A percentile compares a stretch with the other conserved stretches of the same genome.
phyloP scores from a whole-genome alignment of 2,797 vertebrate genomes.

The Megaceryle alcyon region DNA sequence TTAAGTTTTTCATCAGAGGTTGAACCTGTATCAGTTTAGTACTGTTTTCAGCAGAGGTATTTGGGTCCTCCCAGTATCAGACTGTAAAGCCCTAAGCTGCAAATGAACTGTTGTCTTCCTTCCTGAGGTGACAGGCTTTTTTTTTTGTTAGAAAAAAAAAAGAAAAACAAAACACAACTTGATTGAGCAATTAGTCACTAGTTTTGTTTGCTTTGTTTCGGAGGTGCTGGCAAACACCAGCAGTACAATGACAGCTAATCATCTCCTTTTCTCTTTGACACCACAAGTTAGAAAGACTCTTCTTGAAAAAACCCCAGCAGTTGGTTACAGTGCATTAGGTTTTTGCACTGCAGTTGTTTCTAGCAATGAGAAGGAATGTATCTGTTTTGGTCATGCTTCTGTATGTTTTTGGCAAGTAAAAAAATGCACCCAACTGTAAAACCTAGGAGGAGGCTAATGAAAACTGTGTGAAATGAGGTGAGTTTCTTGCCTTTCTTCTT shows the following conservation, averaged over 20 bases:
- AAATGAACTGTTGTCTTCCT: conserved; percentile 54
- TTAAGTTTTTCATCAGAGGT: neutral
- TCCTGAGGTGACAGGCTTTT: conserved; percentile 44
- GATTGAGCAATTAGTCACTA: conserved; percentile 44
- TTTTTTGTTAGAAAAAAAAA: neutral
- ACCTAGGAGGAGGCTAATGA: neutral
- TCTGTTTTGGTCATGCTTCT: conserved; percentile 21
- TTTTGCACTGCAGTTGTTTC: neutral
- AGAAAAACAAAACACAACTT: neutral
- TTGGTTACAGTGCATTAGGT: neutral
- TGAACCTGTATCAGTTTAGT: neutral
- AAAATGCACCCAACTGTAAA: neutral
- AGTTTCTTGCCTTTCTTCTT: conserved; percentile 32
- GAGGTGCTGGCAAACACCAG: neutral
- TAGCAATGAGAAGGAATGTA: neutral
- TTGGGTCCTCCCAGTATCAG: conserved; percentile 4
- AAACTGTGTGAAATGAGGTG: conserved; percentile 9
- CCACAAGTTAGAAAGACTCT: neutral
- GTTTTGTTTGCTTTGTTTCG: conserved; percentile 44
- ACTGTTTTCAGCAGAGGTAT: neutral
- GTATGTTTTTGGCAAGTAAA: neutral
- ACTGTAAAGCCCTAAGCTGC: neutral
- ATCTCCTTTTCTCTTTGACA: conserved; percentile 55
- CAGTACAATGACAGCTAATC: conserved; percentile 21
- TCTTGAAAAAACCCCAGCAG: neutral